Percentiles rank a stretch among this genome's conserved stretches.
Conservation (phyloP, 92 coral and sea anemone genomes). For the Heteractis magnifica region DNA sequence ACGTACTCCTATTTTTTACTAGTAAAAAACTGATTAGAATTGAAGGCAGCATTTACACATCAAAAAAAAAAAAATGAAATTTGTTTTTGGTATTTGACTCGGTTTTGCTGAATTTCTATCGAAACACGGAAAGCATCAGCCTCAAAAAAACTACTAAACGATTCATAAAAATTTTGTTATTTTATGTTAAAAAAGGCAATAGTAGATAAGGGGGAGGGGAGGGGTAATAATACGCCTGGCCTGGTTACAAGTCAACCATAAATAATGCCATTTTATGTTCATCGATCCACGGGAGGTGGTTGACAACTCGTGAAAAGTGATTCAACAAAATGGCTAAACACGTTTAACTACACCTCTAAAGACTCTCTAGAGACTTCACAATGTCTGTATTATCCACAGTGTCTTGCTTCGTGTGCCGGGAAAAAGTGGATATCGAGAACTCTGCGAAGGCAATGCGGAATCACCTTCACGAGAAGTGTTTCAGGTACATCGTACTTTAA, state of each 20-base stretch:
- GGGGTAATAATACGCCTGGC: not conserved
- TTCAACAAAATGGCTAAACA: conserved; percentile 20
- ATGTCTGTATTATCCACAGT: conserved; percentile 3
- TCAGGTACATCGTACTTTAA: conserved; percentile 48
- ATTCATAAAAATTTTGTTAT: not conserved
- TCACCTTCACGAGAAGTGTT: conserved; percentile 34
- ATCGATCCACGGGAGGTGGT: conserved; percentile 7
- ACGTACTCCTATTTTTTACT: no score
- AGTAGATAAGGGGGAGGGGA: not conserved
- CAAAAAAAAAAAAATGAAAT: no score
- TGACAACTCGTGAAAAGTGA: conserved; percentile 9
- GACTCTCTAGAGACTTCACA: not conserved
- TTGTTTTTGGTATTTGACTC: no score
- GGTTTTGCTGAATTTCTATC: no score
- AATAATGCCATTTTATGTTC: not conserved
- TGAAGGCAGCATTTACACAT: no score
- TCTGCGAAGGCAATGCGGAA: conserved; percentile 25
- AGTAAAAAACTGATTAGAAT: no score
- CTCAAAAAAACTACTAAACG: not conserved
- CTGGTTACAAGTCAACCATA: not conserved
- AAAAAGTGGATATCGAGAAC: not conserved
- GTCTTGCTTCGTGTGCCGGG: conserved; percentile 15
- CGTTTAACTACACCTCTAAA: not conserved
- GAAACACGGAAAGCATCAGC: no score
- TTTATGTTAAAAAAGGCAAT: not conserved